phyloP scores from a whole-genome alignment of 1,140 invertebrate species.

The Leptinotarsa lineolata region DNA sequence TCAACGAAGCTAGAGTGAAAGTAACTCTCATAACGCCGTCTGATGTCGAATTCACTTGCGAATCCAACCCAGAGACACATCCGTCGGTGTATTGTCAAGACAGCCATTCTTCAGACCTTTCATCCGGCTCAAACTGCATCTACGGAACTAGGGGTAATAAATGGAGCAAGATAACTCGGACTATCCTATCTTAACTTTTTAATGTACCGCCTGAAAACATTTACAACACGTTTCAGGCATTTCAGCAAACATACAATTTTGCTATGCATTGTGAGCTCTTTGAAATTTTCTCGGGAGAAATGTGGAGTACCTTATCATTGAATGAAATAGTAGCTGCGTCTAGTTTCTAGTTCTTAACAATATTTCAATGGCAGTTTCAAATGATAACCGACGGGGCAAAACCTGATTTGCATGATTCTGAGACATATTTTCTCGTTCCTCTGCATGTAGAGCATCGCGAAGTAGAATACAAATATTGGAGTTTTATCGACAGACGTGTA shows the following conservation, averaged over 20 bases:
- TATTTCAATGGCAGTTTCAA: neutral
- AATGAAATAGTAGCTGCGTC: neutral
- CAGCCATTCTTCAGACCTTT: no score
- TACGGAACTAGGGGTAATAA: neutral
- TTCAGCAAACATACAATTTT: neutral
- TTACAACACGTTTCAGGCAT: neutral
- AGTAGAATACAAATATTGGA: no score
- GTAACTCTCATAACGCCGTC: no score
- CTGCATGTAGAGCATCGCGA: no score
- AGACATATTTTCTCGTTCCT: neutral
- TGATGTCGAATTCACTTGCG: no score
- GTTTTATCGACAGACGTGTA: no score
- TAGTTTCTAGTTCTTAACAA: neutral
- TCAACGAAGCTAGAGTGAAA: no score
- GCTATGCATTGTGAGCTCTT: neutral
- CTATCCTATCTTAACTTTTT: constrained; percentile 10
- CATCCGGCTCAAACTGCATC: no score
- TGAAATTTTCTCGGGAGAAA: neutral
- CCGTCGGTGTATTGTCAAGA: no score
- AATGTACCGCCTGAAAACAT: neutral
- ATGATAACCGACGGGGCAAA: neutral
- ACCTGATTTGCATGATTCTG: neutral
- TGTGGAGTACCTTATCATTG: neutral
- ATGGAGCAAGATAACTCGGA: constrained; percentile 8
- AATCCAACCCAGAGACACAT: no score